These are phyloP conservation scores for Epinephelus cyanopodus DNA, from an alignment of 2,113 vertebrate species.

Conservation along the genomic window DNA sequence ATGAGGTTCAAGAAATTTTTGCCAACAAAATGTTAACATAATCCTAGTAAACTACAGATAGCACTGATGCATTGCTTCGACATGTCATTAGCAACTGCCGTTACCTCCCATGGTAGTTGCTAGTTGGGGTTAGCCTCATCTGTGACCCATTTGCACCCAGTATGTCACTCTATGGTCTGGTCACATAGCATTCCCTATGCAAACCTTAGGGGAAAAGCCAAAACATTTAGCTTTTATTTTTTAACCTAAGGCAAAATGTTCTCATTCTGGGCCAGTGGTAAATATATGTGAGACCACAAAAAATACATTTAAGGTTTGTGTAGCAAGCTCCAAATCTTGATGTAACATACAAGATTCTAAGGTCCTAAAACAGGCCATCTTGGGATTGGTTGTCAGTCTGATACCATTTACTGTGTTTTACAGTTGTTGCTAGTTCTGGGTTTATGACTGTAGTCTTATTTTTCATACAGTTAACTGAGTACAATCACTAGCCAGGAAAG, in stretches of 20 bases:
- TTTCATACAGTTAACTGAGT: background rate
- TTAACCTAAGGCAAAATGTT: background rate
- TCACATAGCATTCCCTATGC: background rate
- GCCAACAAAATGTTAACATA: background rate
- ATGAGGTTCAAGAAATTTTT: background rate
- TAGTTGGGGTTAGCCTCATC: background rate
- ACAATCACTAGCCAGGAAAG: background rate
- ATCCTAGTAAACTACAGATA: background rate
- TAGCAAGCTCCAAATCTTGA: background rate
- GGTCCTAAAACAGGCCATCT: background rate
- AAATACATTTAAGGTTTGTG: background rate
- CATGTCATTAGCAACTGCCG: background rate
- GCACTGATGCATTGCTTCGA: constrained; percentile 1
- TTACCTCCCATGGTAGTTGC: too few relatives aligned
- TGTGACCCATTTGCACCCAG: background rate
- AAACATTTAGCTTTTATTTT: background rate
- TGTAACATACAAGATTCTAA: background rate
- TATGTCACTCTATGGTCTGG: background rate
- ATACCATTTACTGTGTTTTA: background rate
- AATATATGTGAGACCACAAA: background rate
- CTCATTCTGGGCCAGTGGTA: background rate
- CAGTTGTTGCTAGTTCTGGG: background rate
- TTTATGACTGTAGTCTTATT: background rate
- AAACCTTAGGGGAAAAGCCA: background rate
- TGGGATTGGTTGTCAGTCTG: background rate